Evolutionary conservation across 2,797 vertebrate species (phyloP), one percentile per base, ranked within the genome.

Genomic region (Emys orbicularis): DNA sequence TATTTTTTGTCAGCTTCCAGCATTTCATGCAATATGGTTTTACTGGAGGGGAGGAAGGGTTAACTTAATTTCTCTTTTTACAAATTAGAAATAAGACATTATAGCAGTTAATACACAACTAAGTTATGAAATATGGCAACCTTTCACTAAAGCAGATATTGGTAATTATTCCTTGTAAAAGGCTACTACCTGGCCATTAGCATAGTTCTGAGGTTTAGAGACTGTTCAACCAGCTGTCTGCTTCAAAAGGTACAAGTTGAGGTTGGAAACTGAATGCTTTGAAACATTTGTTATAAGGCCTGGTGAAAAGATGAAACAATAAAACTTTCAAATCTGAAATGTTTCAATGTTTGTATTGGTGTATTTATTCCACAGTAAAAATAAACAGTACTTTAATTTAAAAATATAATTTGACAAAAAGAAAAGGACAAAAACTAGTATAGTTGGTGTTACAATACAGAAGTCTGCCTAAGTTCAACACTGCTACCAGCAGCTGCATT

Each of bases 331-430:
- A 76, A 90, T 23, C 74, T 95, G 87, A 18, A 57, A 12, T 49
- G 4, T n/a, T 68, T 85, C 23, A 84, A 65, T 91, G 86, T 88
- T 97, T 90, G 79, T 61, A 79, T 76, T 83, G 68, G 83, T 83
- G 41, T 92, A 90, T 97, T 98, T 98, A 98, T 96, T 98, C 92
- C 84, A 95, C 82, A 92, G 18, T 37, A 96, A 89, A 91, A 96
- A 90, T 83, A 94, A 97, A 83, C 5, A 56, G 23, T 34, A 77
- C 83, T 86, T 86, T 79, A 87, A 92, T 53, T 92, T 91, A 93
- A 92, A 96, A 85, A 16, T 1, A 97, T 79, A 81, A 86, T 84
- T 76, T 92, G 84, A 90, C 84, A 94, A 91, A 92, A 27, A 3
- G 50, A 95, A 93, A 74, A 79, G 53, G 94, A 41, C 68, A 83